These are phyloP conservation scores for Tetranychus truncatus DNA, from an alignment of 2,888 invertebrate genomes.

Conservation along the genomic window DNA sequence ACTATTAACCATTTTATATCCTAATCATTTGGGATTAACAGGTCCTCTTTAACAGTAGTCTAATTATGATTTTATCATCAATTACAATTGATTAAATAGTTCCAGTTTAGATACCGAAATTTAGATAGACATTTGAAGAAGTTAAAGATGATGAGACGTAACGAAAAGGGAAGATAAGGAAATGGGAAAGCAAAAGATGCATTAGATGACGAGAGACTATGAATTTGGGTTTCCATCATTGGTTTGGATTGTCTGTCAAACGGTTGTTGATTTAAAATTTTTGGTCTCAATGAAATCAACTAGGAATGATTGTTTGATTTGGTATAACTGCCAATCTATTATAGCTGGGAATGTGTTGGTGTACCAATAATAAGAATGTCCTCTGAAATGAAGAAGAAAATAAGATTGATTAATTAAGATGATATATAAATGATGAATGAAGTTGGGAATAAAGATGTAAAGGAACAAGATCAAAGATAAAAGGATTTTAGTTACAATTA, in stretches of 20 bases:
- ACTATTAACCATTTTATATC: no score
- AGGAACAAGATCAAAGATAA: no score
- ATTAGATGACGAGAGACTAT: neutral
- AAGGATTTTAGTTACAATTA: no score
- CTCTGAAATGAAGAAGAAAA: conserved; percentile 15
- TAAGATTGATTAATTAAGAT: neutral
- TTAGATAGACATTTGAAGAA: no score
- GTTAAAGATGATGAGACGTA: no score
- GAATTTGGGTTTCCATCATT: neutral
- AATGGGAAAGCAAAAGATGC: no score
- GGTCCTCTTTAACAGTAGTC: no score
- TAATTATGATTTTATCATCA: no score
- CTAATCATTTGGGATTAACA: no score
- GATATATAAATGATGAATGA: neutral
- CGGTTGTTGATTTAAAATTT: conserved; percentile 1
- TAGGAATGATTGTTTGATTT: conserved; percentile 18
- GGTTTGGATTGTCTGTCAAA: conserved; percentile 1
- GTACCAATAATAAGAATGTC: conserved; percentile 22
- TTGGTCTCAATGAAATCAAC: conserved; percentile 12
- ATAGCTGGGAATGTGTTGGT: conserved; percentile 18
- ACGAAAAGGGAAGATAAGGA: no score
- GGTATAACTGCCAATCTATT: conserved; percentile 19
- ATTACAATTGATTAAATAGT: no score
- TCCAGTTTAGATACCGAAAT: no score
- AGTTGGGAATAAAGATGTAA: neutral